Evolutionary conservation across 2,888 invertebrate species (phyloP), one percentile per base, ranked within the genome.

Genomic region (Idaea straminata): DNA sequence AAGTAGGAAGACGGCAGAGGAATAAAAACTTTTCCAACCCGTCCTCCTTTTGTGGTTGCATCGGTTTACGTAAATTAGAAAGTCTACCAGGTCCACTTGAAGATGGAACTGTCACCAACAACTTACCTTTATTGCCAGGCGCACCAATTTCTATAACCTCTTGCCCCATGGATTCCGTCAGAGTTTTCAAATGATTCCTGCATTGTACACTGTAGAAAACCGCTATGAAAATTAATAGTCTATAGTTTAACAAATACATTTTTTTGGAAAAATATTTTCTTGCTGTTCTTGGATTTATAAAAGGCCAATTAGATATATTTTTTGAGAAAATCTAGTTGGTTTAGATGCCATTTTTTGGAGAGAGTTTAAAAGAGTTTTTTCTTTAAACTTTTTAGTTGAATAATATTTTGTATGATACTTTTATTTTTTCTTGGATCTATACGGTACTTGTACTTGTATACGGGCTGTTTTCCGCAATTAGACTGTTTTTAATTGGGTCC

Each of bases 91-190:
- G 47, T 10, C 7, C 10, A 13, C 13, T 10, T 5, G 47, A 13
- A 13, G 10, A 7, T 47, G 47, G 47, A 13, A 13, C 2, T 7
- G 3, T 47, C 13, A 4, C 13, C 47, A 47, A 7, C 47, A 47
- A 3, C 13, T 25, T 78, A 91, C 91, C 92, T 88, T 87, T 91
- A 0, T 87, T 91, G 0, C 86, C 66, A 0, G 87, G 87, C 0
- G 77, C 65, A 0, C 79, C 83, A 0, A 92, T 84, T 73, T 91
- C 91, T 0, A 92, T 92, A 0, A 92, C 79, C 38, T 92, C 91
- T 61, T 87, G 89, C 0, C 91, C 91, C 74, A 84, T 64, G 0
- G 86, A 83, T 6, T 90, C 88, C 0, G 89, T 88, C 0, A 89
- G 63, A 0, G 83, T 66, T 35, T 82, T 86, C 0, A 81, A 71